Percentiles rank a stretch among this genome's conserved stretches.
Conservation (phyloP, 2,113 vertebrate species). For the Antigone vipio region DNA sequence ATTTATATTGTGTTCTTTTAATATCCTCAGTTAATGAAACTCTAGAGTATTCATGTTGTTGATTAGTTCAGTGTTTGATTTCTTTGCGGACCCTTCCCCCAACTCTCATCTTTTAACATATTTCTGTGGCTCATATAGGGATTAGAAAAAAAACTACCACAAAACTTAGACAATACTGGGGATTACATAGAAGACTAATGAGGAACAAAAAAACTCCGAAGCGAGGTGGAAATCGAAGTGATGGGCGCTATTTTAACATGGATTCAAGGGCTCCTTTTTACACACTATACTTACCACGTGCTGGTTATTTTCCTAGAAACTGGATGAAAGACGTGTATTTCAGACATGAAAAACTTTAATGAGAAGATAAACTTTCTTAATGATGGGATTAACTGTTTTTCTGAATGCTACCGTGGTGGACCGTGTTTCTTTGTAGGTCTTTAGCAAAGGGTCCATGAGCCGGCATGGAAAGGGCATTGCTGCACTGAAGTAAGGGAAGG, state of each 20-base stretch:
- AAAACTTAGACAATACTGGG: not conserved
- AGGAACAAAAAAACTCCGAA: not conserved
- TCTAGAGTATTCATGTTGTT: not conserved
- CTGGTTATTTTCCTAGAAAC: not conserved
- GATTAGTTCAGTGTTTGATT: not conserved
- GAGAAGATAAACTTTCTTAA: not conserved
- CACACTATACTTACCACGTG: not conserved
- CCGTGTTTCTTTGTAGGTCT: not conserved
- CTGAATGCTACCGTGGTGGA: not conserved
- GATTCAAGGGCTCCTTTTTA: not conserved
- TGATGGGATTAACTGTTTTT: not conserved
- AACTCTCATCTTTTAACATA: not conserved
- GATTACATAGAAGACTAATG: not conserved
- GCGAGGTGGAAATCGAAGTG: not conserved
- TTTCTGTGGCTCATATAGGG: not conserved
- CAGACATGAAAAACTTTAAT: not conserved
- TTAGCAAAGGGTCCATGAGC: not conserved
- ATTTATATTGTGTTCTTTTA: not conserved
- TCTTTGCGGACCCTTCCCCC: not conserved
- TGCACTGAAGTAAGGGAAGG: not conserved
- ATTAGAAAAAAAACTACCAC: not conserved
- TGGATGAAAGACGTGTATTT: not conserved
- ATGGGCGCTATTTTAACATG: not conserved
- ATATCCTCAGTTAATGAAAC: not conserved
- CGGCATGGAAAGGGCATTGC: not conserved